Evolutionary conservation across 2,888 invertebrate genomes (phyloP).

Genomic region (Drosophila greeni): DNA sequence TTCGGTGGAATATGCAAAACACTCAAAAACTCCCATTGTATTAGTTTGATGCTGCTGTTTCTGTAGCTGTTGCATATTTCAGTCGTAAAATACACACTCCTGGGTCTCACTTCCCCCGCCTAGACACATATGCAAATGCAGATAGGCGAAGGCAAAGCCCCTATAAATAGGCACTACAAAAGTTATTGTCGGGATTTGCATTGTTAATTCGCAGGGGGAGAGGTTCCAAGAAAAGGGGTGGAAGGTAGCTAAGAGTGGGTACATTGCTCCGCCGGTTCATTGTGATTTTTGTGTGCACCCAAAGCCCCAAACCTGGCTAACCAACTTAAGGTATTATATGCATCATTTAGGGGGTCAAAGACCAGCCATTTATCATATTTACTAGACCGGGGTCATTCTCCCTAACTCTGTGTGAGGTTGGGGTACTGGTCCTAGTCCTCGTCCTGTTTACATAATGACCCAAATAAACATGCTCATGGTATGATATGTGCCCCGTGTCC

Average conservation of each 20-base stretch:
- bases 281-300: constrained; percentile 2
- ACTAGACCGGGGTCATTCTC: constrained; percentile 8
- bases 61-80: constrained; percentile 57
- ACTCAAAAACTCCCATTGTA: constrained; percentile 32
- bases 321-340: constrained; percentile 37
- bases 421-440: background rate
- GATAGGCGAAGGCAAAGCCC: constrained; percentile 18
- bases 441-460: constrained; percentile 54
- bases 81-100: constrained; percentile 45
- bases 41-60: constrained; percentile 37
- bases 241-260: background rate
- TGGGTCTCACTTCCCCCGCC: constrained; percentile 10
- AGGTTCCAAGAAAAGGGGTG: constrained; percentile 5
- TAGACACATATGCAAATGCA: constrained; percentile 32
- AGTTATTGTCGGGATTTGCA: constrained; percentile 27
- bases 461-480: constrained; percentile 54
- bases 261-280: background rate
- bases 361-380: constrained; percentile 60
- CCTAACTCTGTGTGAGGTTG: background rate
- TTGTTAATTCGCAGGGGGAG: constrained; percentile 22
- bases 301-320: constrained; percentile 3
- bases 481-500: constrained; percentile 22
- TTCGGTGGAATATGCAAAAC: constrained; percentile 34
- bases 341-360: constrained; percentile 53
- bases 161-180: constrained; percentile 24